Conservation (phyloP, 2,113 vertebrate genomes). For the Pheucticus melanocephalus region DNA sequence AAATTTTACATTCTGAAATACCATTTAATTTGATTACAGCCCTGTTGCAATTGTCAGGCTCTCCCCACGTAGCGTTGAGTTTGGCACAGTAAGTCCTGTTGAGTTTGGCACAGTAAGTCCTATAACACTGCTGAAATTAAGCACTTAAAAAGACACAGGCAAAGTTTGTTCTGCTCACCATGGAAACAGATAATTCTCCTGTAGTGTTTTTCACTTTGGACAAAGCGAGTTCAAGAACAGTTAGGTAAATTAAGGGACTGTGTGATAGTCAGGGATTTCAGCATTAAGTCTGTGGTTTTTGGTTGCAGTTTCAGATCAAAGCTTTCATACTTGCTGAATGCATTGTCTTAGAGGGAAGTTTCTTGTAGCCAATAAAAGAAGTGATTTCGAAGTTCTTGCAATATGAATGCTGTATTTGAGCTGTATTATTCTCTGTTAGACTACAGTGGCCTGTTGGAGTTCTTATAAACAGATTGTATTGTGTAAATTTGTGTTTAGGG, state of each 20-base stretch:
- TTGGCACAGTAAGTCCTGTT: background rate
- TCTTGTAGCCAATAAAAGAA: constrained; percentile 34
- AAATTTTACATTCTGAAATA: background rate
- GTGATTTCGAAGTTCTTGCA: constrained; percentile 36
- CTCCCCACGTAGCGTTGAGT: background rate
- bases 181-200: constrained; percentile 39
- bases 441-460: constrained; percentile 40
- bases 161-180: constrained; percentile 25
- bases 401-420: background rate
- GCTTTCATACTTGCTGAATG: constrained; percentile 13
- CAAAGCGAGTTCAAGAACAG: background rate
- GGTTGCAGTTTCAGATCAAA: constrained; percentile 40
- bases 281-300: constrained; percentile 20
- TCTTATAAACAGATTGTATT: constrained; percentile 58
- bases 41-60: background rate
- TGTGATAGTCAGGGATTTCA: constrained; percentile 14
- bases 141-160: background rate
- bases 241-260: constrained; percentile 13
- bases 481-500: constrained; percentile 50
- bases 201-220: background rate
- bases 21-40: constrained; percentile 13
- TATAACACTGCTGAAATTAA: background rate
- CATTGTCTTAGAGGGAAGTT: constrained; percentile 30
- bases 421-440: constrained; percentile 15
- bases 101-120: background rate